Evolutionary conservation across 2,113 vertebrate species (phyloP).

Genomic region (Paradisaea rubra): DNA sequence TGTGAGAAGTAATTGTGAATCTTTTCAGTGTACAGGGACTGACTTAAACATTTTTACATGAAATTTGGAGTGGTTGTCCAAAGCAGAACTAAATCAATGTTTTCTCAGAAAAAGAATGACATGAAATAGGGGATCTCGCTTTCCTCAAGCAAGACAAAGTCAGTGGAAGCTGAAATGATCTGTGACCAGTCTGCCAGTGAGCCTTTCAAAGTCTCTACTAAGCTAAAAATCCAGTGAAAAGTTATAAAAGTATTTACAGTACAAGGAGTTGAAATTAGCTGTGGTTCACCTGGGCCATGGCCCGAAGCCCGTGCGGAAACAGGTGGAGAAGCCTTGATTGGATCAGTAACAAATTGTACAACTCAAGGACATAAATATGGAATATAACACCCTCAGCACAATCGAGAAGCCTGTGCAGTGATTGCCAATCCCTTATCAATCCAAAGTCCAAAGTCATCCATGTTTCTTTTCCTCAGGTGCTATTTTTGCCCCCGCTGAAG

Average conservation of each 20-base stretch:
- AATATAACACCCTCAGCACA: conserved; percentile 31
- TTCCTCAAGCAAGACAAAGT: neutral
- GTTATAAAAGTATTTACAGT: neutral
- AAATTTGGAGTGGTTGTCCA: neutral
- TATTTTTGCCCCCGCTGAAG: neutral
- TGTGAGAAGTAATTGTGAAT: neutral
- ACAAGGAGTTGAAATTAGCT: neutral
- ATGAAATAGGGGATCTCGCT: neutral
- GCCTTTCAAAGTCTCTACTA: neutral
- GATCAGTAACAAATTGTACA: neutral
- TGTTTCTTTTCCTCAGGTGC: neutral
- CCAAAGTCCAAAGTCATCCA: neutral
- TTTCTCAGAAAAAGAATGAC: neutral
- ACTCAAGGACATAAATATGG: neutral
- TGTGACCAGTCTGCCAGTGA: neutral
- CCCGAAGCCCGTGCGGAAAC: neutral
- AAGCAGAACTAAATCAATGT: neutral
- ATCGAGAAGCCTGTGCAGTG: neutral
- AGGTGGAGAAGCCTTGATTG: neutral
- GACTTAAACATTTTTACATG: neutral
- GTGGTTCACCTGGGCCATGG: neutral
- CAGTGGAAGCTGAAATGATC: neutral
- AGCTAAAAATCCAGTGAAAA: neutral
- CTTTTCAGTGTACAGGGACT: neutral
- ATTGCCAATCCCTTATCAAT: neutral